Percentiles rank a stretch among this genome's conserved stretches.
Conservation (phyloP, 2,888 invertebrate species). For the Limnephilus marmoratus region DNA sequence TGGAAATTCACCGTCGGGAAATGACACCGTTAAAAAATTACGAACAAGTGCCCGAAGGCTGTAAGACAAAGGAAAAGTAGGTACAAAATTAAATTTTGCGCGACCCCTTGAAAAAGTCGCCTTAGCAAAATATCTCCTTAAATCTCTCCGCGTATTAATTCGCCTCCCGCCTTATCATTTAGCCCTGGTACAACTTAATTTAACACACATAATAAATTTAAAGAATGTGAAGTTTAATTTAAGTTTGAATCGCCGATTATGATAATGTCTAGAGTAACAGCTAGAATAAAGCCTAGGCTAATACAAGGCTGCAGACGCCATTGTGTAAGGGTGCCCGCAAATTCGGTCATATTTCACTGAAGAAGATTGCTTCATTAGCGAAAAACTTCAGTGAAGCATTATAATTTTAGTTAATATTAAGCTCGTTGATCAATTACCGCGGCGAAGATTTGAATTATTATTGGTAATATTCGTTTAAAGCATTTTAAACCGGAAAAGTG, state of each 20-base stretch:
- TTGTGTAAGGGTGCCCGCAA: not conserved
- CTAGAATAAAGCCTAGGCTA: conserved; percentile 13
- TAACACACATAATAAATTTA: conserved; percentile 55
- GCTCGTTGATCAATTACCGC: not conserved
- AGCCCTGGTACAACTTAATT: conserved; percentile 26
- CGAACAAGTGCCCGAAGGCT: conserved; percentile 58
- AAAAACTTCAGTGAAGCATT: not conserved
- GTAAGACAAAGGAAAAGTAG: conserved; percentile 59
- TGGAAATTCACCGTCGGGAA: conserved; percentile 51
- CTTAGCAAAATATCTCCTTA: conserved; percentile 36
- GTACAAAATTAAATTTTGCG: conserved; percentile 62
- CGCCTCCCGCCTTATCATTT: conserved; percentile 48
- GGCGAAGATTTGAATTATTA: not conserved
- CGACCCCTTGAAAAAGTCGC: conserved; percentile 34
- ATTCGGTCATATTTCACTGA: conserved; percentile 3
- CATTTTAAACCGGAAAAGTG: too few relatives aligned
- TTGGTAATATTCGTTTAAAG: not conserved
- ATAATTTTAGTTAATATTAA: not conserved
- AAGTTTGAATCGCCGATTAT: conserved; percentile 53
- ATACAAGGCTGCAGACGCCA: not conserved
- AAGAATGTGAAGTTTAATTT: conserved; percentile 58
- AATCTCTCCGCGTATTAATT: conserved; percentile 46
- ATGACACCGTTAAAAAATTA: conserved; percentile 65
- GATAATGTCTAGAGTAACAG: conserved; percentile 44
- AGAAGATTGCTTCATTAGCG: conserved; percentile 51